Conservation (phyloP, 2,113 vertebrate species). For the Cyprinodon variegatus region DNA sequence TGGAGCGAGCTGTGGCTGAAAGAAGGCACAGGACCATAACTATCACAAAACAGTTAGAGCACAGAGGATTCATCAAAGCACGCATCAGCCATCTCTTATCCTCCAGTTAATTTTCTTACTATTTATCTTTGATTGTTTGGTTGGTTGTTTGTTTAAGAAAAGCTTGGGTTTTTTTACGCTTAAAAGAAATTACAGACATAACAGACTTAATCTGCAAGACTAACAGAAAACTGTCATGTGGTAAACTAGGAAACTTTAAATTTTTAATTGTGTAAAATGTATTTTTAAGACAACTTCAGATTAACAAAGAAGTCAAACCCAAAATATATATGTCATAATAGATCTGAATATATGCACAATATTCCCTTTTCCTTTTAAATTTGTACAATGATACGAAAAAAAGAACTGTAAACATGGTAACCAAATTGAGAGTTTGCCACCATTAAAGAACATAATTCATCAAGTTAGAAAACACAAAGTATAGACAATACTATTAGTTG, state of each 20-base stretch:
- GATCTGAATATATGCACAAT: no score
- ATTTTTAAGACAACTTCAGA: no score
- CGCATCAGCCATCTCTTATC: neutral
- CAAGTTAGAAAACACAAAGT: neutral
- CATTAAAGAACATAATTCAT: neutral
- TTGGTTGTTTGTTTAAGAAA: neutral
- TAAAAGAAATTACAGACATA: no score
- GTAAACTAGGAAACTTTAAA: no score
- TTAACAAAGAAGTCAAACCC: no score
- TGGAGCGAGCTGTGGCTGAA: constrained; percentile 95
- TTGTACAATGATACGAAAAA: neutral
- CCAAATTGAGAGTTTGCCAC: neutral
- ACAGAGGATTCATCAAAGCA: neutral
- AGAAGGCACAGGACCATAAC: neutral
- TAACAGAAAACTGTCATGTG: no score
- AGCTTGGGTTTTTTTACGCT: neutral
- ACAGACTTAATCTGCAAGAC: no score
- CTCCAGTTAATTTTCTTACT: neutral
- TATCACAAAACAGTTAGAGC: neutral
- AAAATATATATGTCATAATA: no score
- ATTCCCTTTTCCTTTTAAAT: neutral
- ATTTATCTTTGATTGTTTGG: neutral
- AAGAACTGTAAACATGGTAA: neutral
- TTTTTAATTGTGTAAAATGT: no score
- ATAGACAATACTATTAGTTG: neutral